Evolutionary conservation across 2,113 vertebrate species (phyloP).

Genomic region (Cisticola juncidis): DNA sequence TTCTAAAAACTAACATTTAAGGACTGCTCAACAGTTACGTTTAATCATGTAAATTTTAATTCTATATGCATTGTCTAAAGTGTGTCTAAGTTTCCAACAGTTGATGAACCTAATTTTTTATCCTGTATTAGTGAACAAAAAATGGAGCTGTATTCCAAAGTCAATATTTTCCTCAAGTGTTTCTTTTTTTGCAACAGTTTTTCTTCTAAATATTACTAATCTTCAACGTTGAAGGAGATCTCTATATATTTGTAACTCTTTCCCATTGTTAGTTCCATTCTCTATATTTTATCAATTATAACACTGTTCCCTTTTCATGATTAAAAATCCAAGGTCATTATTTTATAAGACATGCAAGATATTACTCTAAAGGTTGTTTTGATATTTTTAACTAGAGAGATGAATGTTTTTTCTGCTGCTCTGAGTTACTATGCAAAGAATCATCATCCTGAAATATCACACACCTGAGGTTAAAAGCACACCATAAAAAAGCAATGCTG

Average conservation of each 20-base stretch:
- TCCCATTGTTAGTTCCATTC: background rate
- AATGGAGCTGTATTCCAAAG: background rate
- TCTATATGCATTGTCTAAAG: background rate
- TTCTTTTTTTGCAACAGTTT: background rate
- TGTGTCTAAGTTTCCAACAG: background rate
- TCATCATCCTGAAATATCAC: background rate
- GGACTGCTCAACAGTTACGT: background rate
- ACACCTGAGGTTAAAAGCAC: background rate
- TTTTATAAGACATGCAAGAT: background rate
- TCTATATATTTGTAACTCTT: background rate
- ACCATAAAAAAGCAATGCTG: background rate
- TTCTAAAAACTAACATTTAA: background rate
- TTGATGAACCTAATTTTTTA: background rate
- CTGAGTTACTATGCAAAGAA: background rate
- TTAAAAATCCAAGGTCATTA: background rate
- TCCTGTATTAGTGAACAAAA: background rate
- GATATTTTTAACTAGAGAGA: background rate
- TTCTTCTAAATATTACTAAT: background rate
- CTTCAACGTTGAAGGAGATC: background rate
- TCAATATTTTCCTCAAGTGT: background rate
- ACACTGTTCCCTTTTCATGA: background rate
- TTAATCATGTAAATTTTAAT: background rate
- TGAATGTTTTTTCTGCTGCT: background rate
- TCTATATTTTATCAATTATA: background rate
- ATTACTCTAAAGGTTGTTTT: background rate